Evolutionary conservation across 2,797 vertebrate genomes (phyloP).

Genomic region (Hyperoplus lanceolatus): DNA sequence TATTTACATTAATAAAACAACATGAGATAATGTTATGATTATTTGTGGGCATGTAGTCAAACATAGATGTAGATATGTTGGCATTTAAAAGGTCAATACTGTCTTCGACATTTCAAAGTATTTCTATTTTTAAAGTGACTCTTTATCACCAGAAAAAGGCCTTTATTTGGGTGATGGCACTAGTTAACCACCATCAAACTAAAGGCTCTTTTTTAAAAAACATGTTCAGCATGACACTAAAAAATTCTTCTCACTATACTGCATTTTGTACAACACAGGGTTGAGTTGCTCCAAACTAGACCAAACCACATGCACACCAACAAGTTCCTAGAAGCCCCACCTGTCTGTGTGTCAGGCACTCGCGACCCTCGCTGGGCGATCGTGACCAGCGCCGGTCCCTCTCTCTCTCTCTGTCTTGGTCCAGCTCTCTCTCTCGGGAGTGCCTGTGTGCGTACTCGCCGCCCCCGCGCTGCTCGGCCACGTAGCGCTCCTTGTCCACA

Average conservation of each 20-base stretch:
- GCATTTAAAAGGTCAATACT: not conserved
- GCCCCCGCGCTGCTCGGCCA: conserved; percentile 82
- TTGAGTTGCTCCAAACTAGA: not conserved
- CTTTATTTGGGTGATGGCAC: not conserved
- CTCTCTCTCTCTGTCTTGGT: conserved; percentile 73
- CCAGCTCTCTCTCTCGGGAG: conserved; percentile 78
- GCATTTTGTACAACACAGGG: not conserved
- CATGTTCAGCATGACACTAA: not conserved
- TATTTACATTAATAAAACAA: conserved; percentile 32
- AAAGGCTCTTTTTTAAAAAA: conserved; percentile 16
- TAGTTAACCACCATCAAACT: conserved; percentile 17
- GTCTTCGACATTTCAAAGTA: conserved; percentile 1
- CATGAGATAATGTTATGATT: conserved; percentile 18
- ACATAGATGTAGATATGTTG: conserved; percentile 13
- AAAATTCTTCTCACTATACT: not conserved
- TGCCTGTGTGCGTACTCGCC: conserved; percentile 87
- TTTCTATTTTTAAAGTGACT: too few species aligned
- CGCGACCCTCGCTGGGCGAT: conserved; percentile 93
- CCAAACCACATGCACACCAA: conserved; percentile 3
- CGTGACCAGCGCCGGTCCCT: conserved; percentile 91
- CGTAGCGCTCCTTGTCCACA: conserved; percentile 91
- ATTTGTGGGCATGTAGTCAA: conserved; percentile 44
- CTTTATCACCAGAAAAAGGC: too few species aligned
- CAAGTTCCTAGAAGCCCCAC: conserved; percentile 84
- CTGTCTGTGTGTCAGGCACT: conserved; percentile 94